Evolutionary conservation across 2,797 vertebrate species (phyloP).

Genomic region (Malacoraja senta): DNA sequence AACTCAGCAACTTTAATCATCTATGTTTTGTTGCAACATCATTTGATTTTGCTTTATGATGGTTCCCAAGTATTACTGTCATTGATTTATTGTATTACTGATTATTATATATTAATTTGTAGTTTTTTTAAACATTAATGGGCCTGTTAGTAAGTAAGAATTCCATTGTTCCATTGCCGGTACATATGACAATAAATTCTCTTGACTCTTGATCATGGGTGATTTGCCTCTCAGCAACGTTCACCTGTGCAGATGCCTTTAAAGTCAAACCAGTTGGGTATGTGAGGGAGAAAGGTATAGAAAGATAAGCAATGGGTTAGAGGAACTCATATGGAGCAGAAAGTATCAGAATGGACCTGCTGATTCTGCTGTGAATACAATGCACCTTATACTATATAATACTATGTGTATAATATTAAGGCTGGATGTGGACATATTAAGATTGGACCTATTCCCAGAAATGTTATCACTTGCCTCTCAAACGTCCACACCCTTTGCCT

Average conservation of each 20-base stretch:
- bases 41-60: too few relatives aligned
- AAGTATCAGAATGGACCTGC: not conserved
- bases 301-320: not conserved
- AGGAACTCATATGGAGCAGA: not conserved
- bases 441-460: not conserved
- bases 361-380: not conserved
- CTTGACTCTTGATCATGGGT: not conserved
- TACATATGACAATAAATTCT: too few relatives aligned
- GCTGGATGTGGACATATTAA: not conserved
- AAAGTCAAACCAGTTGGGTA: not conserved
- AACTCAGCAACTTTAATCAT: too few relatives aligned
- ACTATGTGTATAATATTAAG: too few relatives aligned
- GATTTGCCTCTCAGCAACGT: not conserved
- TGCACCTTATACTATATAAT: too few relatives aligned
- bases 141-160: too few relatives aligned
- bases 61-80: too few relatives aligned
- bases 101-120: too few relatives aligned
- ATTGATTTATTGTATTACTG: too few relatives aligned
- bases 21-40: too few relatives aligned
- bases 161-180: too few relatives aligned
- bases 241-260: not conserved
- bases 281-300: not conserved
- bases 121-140: too few relatives aligned
- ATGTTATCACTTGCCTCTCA: not conserved
- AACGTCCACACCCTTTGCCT: not conserved